These are phyloP conservation scores for Drosophila cyrtoloma DNA, from an alignment of 2,888 invertebrate genomes.

Conservation along the genomic window DNA sequence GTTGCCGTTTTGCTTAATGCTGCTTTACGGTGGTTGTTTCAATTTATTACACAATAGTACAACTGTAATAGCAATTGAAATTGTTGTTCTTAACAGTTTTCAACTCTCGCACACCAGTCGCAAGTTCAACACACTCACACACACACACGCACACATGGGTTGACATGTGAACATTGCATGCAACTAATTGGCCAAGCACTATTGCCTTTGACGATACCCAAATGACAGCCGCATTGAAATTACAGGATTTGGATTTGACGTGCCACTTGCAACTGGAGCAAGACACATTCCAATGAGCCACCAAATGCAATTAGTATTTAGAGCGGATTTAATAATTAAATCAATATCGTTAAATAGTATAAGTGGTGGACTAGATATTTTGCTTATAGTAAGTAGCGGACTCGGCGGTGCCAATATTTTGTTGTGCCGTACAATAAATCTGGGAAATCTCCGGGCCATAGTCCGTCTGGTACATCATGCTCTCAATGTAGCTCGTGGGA, in stretches of 20 bases:
- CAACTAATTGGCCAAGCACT: constrained; percentile 69
- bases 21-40: constrained; percentile 78
- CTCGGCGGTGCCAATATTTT: constrained; percentile 50
- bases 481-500: constrained; percentile 44
- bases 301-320: constrained; percentile 20
- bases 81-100: constrained; percentile 64
- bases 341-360: constrained; percentile 2
- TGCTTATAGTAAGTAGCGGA: constrained; percentile 40
- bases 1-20: constrained; percentile 72
- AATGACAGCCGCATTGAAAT: constrained; percentile 30
- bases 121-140: constrained; percentile 18
- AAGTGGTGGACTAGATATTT: constrained; percentile 15
- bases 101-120: constrained; percentile 31
- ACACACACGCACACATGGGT: constrained; percentile 25
- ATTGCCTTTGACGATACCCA: constrained; percentile 14
- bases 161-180: constrained; percentile 75
- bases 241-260: constrained; percentile 21
- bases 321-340: constrained; percentile 27
- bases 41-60: constrained; percentile 66
- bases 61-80: constrained; percentile 40
- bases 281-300: constrained; percentile 6
- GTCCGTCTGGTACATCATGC: constrained; percentile 16
- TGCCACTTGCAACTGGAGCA: background rate
- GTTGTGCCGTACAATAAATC: constrained; percentile 34
- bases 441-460: background rate